Evolutionary conservation across 2,888 invertebrate genomes (phyloP), one percentile per base, ranked within the genome.

Genomic region (Perizoma flavofasciatum): DNA sequence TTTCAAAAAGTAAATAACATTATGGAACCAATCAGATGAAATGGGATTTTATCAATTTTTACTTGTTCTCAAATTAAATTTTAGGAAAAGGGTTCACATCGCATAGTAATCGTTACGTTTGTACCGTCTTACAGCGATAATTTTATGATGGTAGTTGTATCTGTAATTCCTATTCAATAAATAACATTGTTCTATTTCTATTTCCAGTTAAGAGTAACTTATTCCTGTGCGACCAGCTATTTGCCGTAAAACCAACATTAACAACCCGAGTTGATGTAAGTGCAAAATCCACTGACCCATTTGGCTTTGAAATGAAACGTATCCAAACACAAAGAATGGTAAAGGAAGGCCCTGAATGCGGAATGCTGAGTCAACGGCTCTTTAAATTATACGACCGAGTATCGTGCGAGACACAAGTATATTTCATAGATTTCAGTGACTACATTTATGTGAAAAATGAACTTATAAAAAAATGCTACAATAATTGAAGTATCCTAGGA

Each of bases 291-390:
- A 73, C 81, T 85, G 88, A 87, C 87, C 88, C 75, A 87, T 84
- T 88, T 88, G 82, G 83, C 83, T 85, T 86, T 82, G 79, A 85
- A 85, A 85, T 82, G 85, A 83, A 86, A 82, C 82, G 82, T 80
- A 83, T 50, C 77, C 75, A 74, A 77, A 77, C 81, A 83, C 82
- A 84, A 86, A 86, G 85, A 84, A 78, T 78, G 73, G 76, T 63
- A 68, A 80, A 75, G 73, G 78, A 78, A 77, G 77, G 74, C 70
- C 70, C 79, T 82, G 85, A 87, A 87, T 83, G 78, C 77, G 73
- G 79, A 85, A 81, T 78, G 82, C 83, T 77, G 82, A 84, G 78
- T 87, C 85, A 81, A 79, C 80, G 72, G 74, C 78, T 79, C 73
- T 71, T 61, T 75, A 75, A 75, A 77, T 79, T 78, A 79, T 63